A percentile compares a stretch with the other conserved stretches of the same genome.
phyloP scores from a whole-genome alignment of 2,888 invertebrate genomes.

The Sussaba pulchella region DNA sequence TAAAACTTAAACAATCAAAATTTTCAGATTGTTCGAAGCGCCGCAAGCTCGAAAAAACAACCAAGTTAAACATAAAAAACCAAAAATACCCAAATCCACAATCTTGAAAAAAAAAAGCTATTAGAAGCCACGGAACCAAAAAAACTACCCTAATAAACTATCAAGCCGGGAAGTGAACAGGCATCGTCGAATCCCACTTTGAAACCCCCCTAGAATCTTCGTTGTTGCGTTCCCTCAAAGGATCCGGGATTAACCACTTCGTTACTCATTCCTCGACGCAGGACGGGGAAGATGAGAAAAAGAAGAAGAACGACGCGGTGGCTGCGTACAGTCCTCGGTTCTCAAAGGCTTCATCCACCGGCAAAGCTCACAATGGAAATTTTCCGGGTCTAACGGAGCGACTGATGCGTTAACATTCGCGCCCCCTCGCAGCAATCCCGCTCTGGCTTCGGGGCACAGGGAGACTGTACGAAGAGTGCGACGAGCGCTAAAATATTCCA shows the following conservation, averaged over 20 bases:
- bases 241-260: constrained; percentile 1
- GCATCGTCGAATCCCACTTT: no score
- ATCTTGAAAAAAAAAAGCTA: no score
- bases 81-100: no score
- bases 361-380: constrained; percentile 54
- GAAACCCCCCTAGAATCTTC: no score
- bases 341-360: constrained; percentile 49
- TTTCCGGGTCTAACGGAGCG: constrained; percentile 53
- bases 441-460: neutral
- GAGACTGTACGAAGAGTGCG: constrained; percentile 16
- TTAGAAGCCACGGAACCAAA: no score
- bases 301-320: constrained; percentile 24
- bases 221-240: neutral
- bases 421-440: constrained; percentile 20
- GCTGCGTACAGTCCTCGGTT: constrained; percentile 11
- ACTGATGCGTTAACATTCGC: constrained; percentile 49
- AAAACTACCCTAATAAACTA: no score
- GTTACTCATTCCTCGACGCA: neutral
- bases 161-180: no score
- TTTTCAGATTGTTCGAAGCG: no score
- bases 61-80: no score
- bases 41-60: no score
- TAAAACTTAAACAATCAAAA: no score
- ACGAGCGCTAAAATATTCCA: constrained; percentile 34
- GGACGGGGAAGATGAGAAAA: neutral